Evolutionary conservation across 2,113 vertebrate genomes (phyloP).

Genomic region (Candoia aspera): DNA sequence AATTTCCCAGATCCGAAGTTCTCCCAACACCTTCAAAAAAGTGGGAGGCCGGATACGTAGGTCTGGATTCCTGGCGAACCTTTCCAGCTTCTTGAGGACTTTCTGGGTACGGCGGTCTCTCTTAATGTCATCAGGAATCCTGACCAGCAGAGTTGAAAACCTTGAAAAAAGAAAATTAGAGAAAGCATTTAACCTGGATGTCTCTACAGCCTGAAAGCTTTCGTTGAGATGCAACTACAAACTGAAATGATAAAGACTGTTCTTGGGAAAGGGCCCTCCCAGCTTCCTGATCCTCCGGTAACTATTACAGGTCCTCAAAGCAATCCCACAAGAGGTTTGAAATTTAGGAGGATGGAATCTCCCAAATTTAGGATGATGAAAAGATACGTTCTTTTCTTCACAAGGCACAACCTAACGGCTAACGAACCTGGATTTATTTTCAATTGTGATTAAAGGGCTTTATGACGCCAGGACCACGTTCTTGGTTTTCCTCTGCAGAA

Average conservation of each 20-base stretch:
- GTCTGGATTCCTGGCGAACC: slow-evolving; percentile 65
- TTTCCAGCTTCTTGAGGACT: slow-evolving; percentile 74
- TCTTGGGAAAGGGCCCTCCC: neutral
- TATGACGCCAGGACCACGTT: neutral
- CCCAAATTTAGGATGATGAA: neutral
- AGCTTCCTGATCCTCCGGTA: neutral
- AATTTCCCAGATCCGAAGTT: slow-evolving; percentile 76
- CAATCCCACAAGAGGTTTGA: neutral
- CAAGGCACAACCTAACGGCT: neutral
- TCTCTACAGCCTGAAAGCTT: too few relatives aligned
- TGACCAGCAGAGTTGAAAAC: slow-evolving; percentile 74
- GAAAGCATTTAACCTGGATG: neutral
- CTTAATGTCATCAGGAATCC: slow-evolving; percentile 69
- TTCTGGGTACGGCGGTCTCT: slow-evolving; percentile 63
- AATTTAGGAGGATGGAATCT: neutral
- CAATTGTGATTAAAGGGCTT: neutral
- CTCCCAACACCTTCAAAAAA: slow-evolving; percentile 73
- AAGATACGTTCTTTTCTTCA: neutral
- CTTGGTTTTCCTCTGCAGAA: neutral
- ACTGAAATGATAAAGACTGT: neutral
- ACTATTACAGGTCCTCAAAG: neutral
- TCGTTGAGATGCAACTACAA: neutral
- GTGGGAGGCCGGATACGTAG: slow-evolving; percentile 69
- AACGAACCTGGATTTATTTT: neutral
- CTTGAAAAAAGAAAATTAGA: slow-evolving; percentile 47